These are phyloP conservation scores for Drosophila varians DNA, from an alignment of 1,140 invertebrate genomes.

Conservation along the genomic window DNA sequence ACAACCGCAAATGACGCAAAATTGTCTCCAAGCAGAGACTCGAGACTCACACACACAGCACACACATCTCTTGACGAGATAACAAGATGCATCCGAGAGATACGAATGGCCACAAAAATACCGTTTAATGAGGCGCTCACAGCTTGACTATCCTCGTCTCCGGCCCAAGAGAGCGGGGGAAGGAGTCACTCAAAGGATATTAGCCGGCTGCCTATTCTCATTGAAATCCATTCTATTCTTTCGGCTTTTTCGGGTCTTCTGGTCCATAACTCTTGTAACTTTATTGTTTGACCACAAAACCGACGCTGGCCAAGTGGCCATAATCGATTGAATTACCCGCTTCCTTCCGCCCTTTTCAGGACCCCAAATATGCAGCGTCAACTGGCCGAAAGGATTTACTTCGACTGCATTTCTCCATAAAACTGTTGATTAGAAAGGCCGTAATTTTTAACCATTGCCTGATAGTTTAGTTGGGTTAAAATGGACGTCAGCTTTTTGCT, in stretches of 20 bases:
- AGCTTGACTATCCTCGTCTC: conserved; percentile 54
- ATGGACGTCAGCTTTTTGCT: conserved; percentile 19
- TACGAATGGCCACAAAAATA: conserved; percentile 58
- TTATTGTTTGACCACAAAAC: conserved; percentile 59
- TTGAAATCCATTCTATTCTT: conserved; percentile 41
- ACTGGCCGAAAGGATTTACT: conserved; percentile 30
- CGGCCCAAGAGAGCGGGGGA: not conserved
- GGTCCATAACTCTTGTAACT: conserved; percentile 50
- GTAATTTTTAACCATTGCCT: not conserved
- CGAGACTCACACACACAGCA: conserved; percentile 36
- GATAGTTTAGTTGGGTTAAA: conserved; percentile 7
- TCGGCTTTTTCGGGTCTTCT: conserved; percentile 21
- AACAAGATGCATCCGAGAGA: conserved; percentile 58
- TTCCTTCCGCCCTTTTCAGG: conserved; percentile 46
- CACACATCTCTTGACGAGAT: conserved; percentile 42
- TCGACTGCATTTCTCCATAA: not conserved
- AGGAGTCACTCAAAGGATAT: conserved; percentile 48
- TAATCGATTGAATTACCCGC: conserved; percentile 33
- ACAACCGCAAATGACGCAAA: conserved; percentile 62
- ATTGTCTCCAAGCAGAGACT: conserved; percentile 45
- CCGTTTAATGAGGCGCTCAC: conserved; percentile 64
- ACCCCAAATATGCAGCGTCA: conserved; percentile 25
- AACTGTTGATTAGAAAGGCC: conserved; percentile 6
- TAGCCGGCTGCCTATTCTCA: conserved; percentile 38
- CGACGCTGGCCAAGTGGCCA: conserved; percentile 23